Evolutionary conservation across 1,140 invertebrate species (phyloP).

Genomic region (Diachasmimorpha longicaudata): DNA sequence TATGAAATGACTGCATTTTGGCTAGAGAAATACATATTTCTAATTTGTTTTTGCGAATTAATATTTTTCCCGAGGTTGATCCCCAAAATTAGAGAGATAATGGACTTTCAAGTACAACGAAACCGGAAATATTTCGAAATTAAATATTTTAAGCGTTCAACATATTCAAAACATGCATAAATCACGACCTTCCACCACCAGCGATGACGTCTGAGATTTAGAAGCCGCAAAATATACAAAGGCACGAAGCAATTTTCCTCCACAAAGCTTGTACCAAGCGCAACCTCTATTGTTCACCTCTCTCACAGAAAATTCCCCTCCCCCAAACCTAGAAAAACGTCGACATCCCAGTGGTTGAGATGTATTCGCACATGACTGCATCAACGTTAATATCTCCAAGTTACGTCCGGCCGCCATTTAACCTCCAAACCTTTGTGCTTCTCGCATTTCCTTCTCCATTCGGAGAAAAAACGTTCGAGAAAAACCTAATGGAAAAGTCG

Average conservation of each 20-base stretch:
- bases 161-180: too few relatives aligned
- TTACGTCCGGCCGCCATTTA: not conserved
- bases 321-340: not conserved
- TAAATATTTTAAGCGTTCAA: too few relatives aligned
- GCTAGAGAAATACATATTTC: too few relatives aligned
- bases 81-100: too few relatives aligned
- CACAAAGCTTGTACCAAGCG: constrained; percentile 40
- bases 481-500: too few relatives aligned
- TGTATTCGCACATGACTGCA: not conserved
- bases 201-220: constrained; percentile 48
- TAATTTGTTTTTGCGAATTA: too few relatives aligned
- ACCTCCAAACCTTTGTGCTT: not conserved
- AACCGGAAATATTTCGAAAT: too few relatives aligned
- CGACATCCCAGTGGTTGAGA: not conserved
- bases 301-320: too few relatives aligned
- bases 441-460: not conserved
- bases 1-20: too few relatives aligned
- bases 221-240: constrained; percentile 53
- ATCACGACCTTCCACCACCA: too few relatives aligned
- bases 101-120: too few relatives aligned
- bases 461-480: constrained; percentile 32
- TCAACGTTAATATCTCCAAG: constrained; percentile 5
- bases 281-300: constrained; percentile 4
- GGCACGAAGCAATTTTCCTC: constrained; percentile 49
- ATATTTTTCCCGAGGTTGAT: too few relatives aligned